Evolutionary conservation across 2,797 vertebrate genomes (phyloP).

Genomic region (Phyllotis vaccarum): DNA sequence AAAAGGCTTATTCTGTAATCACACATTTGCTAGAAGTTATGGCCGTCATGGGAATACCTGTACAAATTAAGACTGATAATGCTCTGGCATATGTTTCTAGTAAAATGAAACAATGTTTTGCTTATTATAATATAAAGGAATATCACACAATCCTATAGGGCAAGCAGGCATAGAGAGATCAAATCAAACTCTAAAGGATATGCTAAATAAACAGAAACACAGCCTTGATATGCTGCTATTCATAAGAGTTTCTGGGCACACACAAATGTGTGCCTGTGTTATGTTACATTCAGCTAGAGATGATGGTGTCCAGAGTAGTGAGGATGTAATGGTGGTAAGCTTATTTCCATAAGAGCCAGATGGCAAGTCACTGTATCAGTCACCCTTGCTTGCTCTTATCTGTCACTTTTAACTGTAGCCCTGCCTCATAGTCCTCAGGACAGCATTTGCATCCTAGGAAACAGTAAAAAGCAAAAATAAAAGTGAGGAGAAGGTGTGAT

Average conservation of each 20-base stretch:
- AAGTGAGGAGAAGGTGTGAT: background rate
- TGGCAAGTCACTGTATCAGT: background rate
- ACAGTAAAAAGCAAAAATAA: background rate
- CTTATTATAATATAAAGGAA: too few relatives aligned
- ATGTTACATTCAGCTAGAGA: background rate
- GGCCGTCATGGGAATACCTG: too few relatives aligned
- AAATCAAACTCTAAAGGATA: too few relatives aligned
- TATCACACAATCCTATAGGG: too few relatives aligned
- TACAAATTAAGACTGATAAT: too few relatives aligned
- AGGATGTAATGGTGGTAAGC: background rate
- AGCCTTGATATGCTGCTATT: background rate
- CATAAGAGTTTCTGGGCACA: background rate
- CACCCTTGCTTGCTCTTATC: background rate
- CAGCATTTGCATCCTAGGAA: background rate
- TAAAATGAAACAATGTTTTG: too few relatives aligned
- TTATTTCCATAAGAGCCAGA: background rate
- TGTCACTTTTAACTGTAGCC: background rate
- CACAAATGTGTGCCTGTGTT: rapidly evolving
- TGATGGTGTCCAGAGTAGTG: background rate
- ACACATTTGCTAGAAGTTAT: too few relatives aligned
- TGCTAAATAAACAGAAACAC: too few relatives aligned
- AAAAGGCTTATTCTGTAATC: too few relatives aligned
- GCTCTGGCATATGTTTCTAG: too few relatives aligned
- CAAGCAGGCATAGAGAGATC: too few relatives aligned
- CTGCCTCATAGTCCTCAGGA: background rate